phyloP scores from a whole-genome alignment of 2,888 invertebrate species.

The Scrobipalpa atriplicella region DNA sequence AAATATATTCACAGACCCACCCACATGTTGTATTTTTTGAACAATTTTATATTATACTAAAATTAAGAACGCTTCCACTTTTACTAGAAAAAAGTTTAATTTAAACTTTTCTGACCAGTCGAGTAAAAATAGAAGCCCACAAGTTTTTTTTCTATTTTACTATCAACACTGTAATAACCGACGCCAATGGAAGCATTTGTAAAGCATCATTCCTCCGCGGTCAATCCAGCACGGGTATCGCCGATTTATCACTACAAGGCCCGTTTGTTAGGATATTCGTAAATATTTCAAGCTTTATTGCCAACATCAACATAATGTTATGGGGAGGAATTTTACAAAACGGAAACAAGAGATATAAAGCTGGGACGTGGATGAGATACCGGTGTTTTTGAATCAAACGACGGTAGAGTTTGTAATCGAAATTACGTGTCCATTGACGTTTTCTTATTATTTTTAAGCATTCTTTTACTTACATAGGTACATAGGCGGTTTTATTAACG shows the following conservation, averaged over 20 bases:
- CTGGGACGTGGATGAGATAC: slow-evolving; percentile 58
- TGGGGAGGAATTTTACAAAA: slow-evolving; percentile 79
- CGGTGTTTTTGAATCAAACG: slow-evolving; percentile 28
- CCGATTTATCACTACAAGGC: slow-evolving; percentile 72
- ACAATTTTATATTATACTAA: no score
- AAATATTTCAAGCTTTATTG: slow-evolving; percentile 82
- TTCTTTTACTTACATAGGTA: no score
- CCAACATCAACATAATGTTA: slow-evolving; percentile 81
- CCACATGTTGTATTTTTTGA: no score
- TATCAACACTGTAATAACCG: no score
- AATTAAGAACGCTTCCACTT: no score
- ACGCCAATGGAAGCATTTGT: not conserved
- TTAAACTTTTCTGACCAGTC: no score
- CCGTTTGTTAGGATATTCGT: slow-evolving; percentile 80
- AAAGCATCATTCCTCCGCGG: slow-evolving; percentile 48
- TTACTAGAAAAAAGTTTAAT: no score
- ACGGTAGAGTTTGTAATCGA: not conserved
- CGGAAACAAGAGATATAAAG: slow-evolving; percentile 79
- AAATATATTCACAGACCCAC: no score
- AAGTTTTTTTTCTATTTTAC: no score
- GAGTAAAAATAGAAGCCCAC: no score
- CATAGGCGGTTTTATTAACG: no score
- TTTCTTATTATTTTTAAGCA: not conserved
- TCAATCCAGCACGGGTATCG: slow-evolving; percentile 68
- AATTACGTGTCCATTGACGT: not conserved